Percentiles rank a stretch among this genome's conserved stretches.
These are phyloP conservation scores for Cylindroiulus punctatus DNA, from an alignment of 2,888 invertebrate genomes.

Conservation along the genomic window DNA sequence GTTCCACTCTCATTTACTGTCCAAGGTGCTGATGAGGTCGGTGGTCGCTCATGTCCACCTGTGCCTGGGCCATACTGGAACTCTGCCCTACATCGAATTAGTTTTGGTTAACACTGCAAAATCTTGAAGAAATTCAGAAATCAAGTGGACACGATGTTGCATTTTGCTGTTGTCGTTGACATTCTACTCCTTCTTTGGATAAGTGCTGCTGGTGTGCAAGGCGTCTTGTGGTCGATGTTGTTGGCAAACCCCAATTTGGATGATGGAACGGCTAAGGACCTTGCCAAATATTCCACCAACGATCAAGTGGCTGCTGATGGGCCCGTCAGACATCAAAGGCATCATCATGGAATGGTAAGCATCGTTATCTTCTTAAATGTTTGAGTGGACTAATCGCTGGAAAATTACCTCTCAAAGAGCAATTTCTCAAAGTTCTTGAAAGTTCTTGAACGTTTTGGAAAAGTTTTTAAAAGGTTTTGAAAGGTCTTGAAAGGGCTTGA, in stretches of 20 bases:
- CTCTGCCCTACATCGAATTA: background rate
- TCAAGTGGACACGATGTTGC: background rate
- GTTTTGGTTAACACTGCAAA: too few relatives aligned
- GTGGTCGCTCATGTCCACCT: background rate
- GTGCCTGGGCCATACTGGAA: background rate
- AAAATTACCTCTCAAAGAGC: too few relatives aligned
- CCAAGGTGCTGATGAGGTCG: background rate
- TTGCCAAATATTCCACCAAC: background rate
- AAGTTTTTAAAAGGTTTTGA: too few relatives aligned
- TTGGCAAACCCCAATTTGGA: conserved; percentile 29
- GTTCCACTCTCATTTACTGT: background rate
- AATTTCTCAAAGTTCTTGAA: too few relatives aligned
- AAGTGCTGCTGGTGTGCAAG: conserved; percentile 14
- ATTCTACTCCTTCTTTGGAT: background rate
- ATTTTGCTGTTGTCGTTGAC: background rate
- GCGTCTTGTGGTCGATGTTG: conserved; percentile 7
- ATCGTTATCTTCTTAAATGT: background rate
- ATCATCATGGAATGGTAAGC: conserved; percentile 46
- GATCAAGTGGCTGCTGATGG: background rate
- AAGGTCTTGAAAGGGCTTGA: too few relatives aligned
- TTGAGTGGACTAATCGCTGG: background rate
- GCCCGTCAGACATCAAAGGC: background rate
- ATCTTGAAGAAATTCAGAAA: too few relatives aligned
- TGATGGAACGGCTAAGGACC: background rate
- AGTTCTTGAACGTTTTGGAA: too few relatives aligned